Base-by-base conservation (phyloP, 2,797 vertebrate genomes). In the Podargus strigoides region DNA sequence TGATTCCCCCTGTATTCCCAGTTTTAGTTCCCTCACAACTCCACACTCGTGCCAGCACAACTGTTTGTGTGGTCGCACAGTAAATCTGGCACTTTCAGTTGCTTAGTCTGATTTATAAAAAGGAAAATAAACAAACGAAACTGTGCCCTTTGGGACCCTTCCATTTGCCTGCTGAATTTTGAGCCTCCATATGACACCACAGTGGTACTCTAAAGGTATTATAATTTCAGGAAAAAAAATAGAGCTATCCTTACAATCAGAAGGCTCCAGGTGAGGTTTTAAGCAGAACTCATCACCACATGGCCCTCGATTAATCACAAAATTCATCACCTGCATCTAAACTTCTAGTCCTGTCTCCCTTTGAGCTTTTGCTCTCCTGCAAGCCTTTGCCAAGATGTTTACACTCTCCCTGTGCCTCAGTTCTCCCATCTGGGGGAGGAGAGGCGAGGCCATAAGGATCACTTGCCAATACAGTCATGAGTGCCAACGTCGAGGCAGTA, bases 381-480 rank as follows among this genome's bases (percentile, higher is more conserved):
- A 27, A 13, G 53, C 41, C 39, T 64, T 70, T 50, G 72, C 69
- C 58, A 86, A 72, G 67, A 62, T 68, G 88, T 85, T 96, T 88
- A 81, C 30, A 7, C n/a, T 62, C 69, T 59, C 36, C 82, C 50
- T 46, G 34, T 72, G 74, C 69, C 85, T 86, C 76, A 88, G 6
- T 59, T 78, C 73, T 84, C 85, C 66, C 66, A 69, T 39, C 62
- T 47, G 42, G 55, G 69, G 79, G 87, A 92, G 62, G 64, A 91
- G 86, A 93, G 88, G 80, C 64, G 86, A 94, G 82, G 89, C 75
- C 9, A 0, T 50, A 72, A 78, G 50, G 53, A 91, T 94, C 80
- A 68, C 67, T 70, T 95, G 87, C 91, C 83, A 89, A 50, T 72
- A 39, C 16, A 12, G 6, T 58, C 81, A 77, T 3, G 7, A 90